A percentile compares a stretch with the other conserved stretches of the same genome.
Conservation (phyloP, 2,797 vertebrate species). For the Sarcoramphus papa region DNA sequence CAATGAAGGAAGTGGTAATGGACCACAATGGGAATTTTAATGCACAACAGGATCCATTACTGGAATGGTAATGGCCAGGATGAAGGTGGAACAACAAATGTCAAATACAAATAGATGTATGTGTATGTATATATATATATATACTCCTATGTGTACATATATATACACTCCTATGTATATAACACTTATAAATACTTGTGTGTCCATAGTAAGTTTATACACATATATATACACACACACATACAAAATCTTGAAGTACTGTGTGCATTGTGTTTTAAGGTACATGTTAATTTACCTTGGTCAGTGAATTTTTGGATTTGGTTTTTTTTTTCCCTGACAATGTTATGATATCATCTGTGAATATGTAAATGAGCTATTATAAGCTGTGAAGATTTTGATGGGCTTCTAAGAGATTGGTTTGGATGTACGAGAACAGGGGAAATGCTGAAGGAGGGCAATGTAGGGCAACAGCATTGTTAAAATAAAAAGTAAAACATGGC, state of each 20-base stretch:
- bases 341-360: not conserved
- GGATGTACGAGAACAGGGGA: not conserved
- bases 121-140: not conserved
- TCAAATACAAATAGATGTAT: not conserved
- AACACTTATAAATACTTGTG: not conserved
- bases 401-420: not conserved
- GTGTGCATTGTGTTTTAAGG: not conserved
- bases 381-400: not conserved
- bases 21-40: constrained; percentile 40
- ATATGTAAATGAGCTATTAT: constrained; percentile 20
- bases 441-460: not conserved
- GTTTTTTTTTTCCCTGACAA: not conserved
- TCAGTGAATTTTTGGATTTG: not conserved
- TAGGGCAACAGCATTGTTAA: not conserved
- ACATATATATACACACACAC: too few species aligned
- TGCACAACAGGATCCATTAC: not conserved
- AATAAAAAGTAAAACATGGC: not conserved
- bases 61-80: not conserved
- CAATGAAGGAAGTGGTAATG: constrained; percentile 21
- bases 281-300: not conserved
- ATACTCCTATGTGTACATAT: not conserved
- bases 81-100: constrained; percentile 3
- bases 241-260: not conserved
- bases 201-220: not conserved
- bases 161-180: not conserved